phyloP scores from a whole-genome alignment of 1,140 invertebrate species.

The Temnothorax curvispinosus region DNA sequence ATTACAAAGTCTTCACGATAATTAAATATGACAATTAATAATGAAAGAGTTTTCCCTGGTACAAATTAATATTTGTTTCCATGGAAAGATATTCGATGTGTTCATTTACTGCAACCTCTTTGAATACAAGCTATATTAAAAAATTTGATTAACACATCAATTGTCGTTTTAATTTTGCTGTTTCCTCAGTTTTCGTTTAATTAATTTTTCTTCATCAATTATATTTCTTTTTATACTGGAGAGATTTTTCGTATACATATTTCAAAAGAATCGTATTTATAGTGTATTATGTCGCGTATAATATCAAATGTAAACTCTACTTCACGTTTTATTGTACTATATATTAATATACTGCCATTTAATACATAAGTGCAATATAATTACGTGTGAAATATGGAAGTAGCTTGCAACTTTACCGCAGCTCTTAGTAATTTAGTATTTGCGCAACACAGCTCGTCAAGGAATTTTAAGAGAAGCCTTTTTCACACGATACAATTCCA shows the following conservation, averaged over 20 bases:
- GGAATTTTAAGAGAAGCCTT: not conserved
- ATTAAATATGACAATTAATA: constrained; percentile 24
- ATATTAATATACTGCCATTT: not conserved
- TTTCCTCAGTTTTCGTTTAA: not conserved
- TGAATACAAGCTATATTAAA: not conserved
- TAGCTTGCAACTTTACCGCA: not conserved
- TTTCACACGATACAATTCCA: constrained; percentile 10
- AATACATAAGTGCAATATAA: constrained; percentile 36
- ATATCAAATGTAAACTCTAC: not conserved
- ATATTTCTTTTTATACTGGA: not conserved
- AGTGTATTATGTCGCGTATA: not conserved
- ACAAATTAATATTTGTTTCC: not conserved
- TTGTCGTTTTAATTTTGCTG: not conserved
- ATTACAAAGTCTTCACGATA: constrained; percentile 32
- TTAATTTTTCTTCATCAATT: not conserved
- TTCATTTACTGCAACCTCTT: not conserved
- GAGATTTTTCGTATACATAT: not conserved
- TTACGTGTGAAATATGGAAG: not conserved
- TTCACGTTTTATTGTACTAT: not conserved
- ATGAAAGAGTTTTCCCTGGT: not conserved
- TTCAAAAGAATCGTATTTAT: not conserved
- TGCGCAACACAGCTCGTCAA: not conserved
- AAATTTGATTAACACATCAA: constrained; percentile 1
- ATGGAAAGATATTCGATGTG: not conserved
- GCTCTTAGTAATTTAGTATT: constrained; percentile 47